These are phyloP conservation scores for Pelodiscus sinensis DNA, from an alignment of 2,113 vertebrate species.

Conservation along the genomic window DNA sequence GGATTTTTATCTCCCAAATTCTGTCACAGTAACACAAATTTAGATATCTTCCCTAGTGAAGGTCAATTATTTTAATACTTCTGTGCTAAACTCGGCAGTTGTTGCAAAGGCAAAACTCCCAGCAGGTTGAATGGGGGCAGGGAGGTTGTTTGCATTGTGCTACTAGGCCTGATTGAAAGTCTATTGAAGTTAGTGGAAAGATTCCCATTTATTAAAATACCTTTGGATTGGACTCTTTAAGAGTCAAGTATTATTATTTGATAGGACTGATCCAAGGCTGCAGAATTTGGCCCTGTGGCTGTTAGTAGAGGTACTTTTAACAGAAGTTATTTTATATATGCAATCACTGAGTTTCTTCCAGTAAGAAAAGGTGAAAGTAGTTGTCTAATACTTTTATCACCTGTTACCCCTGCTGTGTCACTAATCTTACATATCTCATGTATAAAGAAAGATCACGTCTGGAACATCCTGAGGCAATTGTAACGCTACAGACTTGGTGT, in stretches of 20 bases:
- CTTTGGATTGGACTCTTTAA: not conserved
- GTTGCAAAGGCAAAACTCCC: not conserved
- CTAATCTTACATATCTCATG: not conserved
- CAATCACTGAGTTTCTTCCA: not conserved
- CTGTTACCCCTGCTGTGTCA: not conserved
- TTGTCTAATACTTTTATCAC: not conserved
- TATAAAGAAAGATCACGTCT: not conserved
- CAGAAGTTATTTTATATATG: not conserved
- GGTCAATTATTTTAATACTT: not conserved
- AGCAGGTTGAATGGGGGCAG: accelerated
- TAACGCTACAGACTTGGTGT: not conserved
- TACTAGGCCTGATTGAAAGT: not conserved
- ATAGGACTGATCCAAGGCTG: not conserved
- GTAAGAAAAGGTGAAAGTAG: not conserved
- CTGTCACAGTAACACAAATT: slow-evolving; percentile 9
- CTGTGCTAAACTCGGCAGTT: accelerated
- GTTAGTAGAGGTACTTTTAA: not conserved
- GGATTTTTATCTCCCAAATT: not conserved
- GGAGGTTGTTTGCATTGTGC: not conserved
- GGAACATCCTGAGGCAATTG: not conserved
- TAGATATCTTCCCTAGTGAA: not conserved
- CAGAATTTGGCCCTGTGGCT: not conserved
- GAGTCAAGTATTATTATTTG: not conserved
- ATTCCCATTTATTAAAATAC: not conserved
- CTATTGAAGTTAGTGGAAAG: not conserved